A percentile compares a stretch with the other conserved stretches of the same genome.
Conservation (phyloP, 2,797 vertebrate species). For the Agapornis canus region DNA sequence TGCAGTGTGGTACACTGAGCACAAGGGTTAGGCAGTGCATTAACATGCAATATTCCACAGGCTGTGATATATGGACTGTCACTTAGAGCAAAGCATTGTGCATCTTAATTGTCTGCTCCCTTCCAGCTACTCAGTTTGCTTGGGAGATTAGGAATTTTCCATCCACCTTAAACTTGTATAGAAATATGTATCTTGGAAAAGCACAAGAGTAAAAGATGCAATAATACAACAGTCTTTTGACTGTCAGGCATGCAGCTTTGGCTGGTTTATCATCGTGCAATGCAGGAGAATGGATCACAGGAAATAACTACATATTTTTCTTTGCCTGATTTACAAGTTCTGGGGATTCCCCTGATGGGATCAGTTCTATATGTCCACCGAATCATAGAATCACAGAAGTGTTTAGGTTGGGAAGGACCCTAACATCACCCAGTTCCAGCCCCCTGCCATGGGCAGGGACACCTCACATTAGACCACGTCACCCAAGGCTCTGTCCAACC, state of each 20-base stretch:
- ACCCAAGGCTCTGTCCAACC: not conserved
- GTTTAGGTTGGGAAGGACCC: not conserved
- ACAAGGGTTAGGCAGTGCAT: not conserved
- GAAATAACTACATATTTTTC: not conserved
- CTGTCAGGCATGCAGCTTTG: not conserved
- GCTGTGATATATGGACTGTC: conserved; percentile 48
- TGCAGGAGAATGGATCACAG: not conserved
- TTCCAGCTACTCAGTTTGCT: not conserved
- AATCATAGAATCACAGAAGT: not conserved
- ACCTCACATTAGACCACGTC: not conserved
- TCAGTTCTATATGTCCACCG: not conserved
- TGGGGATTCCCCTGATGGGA: not conserved
- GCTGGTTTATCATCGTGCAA: not conserved
- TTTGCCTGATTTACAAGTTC: not conserved
- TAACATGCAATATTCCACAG: conserved; percentile 37
- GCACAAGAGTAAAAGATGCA: not conserved
- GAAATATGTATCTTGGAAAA: not conserved
- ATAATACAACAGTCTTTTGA: not conserved
- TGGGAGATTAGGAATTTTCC: not conserved
- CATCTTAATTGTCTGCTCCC: conserved; percentile 50
- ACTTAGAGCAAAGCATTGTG: not conserved
- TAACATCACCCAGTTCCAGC: not conserved
- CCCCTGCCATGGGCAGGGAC: not conserved
- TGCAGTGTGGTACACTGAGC: not conserved
- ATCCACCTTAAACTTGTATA: not conserved